Evolutionary conservation across 2,888 invertebrate species (phyloP).

Genomic region (Thalpophila matura): DNA sequence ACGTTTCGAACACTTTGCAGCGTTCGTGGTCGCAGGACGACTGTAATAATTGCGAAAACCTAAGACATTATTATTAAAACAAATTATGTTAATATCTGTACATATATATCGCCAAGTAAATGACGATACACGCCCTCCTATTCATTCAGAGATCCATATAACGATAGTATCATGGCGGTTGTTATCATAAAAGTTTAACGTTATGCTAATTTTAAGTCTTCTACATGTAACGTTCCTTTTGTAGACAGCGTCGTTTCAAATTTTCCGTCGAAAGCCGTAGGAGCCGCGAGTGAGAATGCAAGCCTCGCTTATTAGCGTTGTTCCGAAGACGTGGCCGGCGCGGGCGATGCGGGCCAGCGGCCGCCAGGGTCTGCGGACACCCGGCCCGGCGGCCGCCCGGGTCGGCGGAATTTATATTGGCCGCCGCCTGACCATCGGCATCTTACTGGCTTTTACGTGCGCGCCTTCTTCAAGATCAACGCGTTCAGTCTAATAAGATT

Average conservation of each 20-base stretch:
- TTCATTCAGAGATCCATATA: background rate
- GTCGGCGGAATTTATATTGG: conserved; percentile 43
- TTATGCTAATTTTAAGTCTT: conserved; percentile 25
- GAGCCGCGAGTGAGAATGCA: conserved; percentile 11
- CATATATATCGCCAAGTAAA: too few relatives aligned
- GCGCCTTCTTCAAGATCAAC: background rate
- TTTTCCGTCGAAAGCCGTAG: background rate
- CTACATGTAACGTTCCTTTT: conserved; percentile 10
- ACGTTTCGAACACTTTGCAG: too few relatives aligned
- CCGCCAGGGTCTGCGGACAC: background rate
- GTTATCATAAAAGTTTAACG: conserved; percentile 23
- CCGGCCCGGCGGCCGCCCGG: background rate
- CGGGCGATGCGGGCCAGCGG: background rate
- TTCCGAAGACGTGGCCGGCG: background rate
- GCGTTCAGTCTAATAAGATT: background rate
- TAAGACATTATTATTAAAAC: too few relatives aligned
- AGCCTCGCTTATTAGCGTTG: conserved; percentile 25
- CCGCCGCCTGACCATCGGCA: conserved; percentile 29
- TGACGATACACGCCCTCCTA: background rate
- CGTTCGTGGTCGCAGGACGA: too few relatives aligned
- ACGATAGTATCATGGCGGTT: conserved; percentile 1
- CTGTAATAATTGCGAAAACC: too few relatives aligned
- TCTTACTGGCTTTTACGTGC: conserved; percentile 7
- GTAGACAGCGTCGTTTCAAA: too few relatives aligned
- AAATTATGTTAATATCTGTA: too few relatives aligned